Conservation (phyloP, 2,797 vertebrate species). For the Hyperoplus immaculatus region DNA sequence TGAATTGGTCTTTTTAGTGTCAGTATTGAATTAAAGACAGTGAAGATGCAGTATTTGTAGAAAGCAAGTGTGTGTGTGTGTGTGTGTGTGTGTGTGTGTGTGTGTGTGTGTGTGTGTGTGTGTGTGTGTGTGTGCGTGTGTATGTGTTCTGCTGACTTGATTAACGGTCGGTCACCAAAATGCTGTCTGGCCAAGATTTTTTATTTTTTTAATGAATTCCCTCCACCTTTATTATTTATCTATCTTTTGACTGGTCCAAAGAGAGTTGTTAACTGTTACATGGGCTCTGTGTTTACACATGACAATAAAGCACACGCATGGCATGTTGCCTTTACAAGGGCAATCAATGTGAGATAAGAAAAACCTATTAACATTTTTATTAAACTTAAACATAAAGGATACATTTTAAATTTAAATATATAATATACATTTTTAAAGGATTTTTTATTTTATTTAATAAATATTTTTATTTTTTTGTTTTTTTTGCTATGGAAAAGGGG, state of each 20-base stretch:
- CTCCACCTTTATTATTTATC: not conserved
- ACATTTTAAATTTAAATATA: no score
- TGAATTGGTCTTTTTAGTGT: conserved; percentile 5
- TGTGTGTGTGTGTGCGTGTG: not conserved
- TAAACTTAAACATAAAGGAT: no score
- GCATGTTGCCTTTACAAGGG: conserved; percentile 21
- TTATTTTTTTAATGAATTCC: not conserved
- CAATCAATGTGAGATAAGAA: not conserved
- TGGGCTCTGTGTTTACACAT: not conserved
- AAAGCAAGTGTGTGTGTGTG: not conserved
- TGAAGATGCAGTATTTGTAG: conserved; percentile 5
- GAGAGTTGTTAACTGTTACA: conserved; percentile 16
- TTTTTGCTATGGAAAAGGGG: no score
- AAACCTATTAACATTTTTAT: not conserved
- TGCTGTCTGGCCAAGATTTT: not conserved
- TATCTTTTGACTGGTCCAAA: not conserved
- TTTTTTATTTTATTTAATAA: no score
- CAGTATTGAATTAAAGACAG: conserved; percentile 10
- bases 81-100: not conserved
- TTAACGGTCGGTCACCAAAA: conserved; percentile 8
- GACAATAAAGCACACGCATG: conserved; percentile 14
- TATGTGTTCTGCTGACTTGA: not conserved
- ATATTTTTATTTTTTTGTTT: no score
- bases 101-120: not conserved
- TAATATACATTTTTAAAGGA: no score